Conservation (phyloP, 2,888 invertebrate genomes). For the Drosophila bunnanda region DNA sequence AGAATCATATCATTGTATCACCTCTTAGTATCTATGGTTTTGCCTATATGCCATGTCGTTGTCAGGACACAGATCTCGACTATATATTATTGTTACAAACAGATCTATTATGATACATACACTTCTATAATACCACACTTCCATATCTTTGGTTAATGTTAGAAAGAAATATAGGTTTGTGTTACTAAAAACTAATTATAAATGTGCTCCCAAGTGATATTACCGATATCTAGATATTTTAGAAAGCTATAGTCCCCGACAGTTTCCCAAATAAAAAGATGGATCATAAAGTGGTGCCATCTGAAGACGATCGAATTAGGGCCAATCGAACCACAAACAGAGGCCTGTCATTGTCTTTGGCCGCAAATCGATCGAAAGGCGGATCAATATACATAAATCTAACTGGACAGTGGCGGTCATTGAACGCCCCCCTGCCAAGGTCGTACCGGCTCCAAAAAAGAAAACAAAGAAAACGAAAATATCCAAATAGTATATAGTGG, state of each 20-base stretch:
- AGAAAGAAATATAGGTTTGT: no score
- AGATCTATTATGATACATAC: background rate
- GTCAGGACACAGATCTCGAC: background rate
- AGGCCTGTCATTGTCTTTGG: slow-evolving; percentile 34
- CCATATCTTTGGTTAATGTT: background rate
- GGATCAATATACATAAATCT: slow-evolving; percentile 32
- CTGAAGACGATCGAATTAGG: slow-evolving; percentile 33
- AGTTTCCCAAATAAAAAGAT: slow-evolving; percentile 1
- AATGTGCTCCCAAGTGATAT: background rate
- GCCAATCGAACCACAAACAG: slow-evolving; percentile 36
- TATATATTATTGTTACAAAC: no score
- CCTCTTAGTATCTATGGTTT: background rate
- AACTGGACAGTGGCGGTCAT: slow-evolving; percentile 68
- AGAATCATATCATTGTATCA: background rate
- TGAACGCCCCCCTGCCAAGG: slow-evolving; percentile 54
- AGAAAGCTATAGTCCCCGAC: slow-evolving; percentile 2
- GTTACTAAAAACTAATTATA: background rate
- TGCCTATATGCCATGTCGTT: background rate
- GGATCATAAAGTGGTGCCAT: slow-evolving; percentile 41
- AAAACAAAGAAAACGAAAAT: slow-evolving; percentile 51
- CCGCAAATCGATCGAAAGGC: slow-evolving; percentile 36
- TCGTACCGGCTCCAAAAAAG: slow-evolving; percentile 11
- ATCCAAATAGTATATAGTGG: slow-evolving; percentile 13
- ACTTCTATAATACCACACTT: background rate
- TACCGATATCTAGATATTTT: background rate